Percentiles rank a stretch among this genome's conserved stretches.
Evolutionary conservation across 1,140 invertebrate species (phyloP).

Genomic region (Orius laevigatus): DNA sequence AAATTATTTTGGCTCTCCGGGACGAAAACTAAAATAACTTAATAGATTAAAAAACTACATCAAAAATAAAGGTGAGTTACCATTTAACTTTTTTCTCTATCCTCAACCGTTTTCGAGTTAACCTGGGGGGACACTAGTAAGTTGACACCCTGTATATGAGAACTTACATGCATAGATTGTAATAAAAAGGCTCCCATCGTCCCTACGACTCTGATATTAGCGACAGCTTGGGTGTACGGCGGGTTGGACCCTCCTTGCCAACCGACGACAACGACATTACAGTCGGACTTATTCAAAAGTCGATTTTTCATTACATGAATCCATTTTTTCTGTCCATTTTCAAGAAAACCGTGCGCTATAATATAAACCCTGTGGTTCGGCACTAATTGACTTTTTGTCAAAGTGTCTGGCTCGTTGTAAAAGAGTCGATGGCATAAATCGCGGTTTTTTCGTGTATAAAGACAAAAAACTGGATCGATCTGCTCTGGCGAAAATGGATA

Average conservation of each 20-base stretch:
- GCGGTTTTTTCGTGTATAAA: constrained; percentile 34
- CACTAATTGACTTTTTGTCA: constrained; percentile 39
- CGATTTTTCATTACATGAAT: constrained; percentile 41
- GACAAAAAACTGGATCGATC: constrained; percentile 23
- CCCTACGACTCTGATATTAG: constrained; percentile 74
- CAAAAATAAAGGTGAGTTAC: no score
- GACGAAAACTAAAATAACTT: no score
- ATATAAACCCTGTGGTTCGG: constrained; percentile 47
- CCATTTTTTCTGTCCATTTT: constrained; percentile 63
- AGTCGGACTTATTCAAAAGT: constrained; percentile 44
- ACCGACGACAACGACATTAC: constrained; percentile 63
- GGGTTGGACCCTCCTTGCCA: constrained; percentile 72
- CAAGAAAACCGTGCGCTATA: constrained; percentile 71
- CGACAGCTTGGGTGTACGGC: constrained; percentile 77
- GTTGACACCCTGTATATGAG: neutral
- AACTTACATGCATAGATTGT: constrained; percentile 31
- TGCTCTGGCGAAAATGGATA: constrained; percentile 47
- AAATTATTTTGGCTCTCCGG: no score
- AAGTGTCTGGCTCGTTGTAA: constrained; percentile 42
- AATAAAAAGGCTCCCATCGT: constrained; percentile 60
- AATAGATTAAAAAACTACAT: no score
- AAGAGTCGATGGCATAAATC: constrained; percentile 38
- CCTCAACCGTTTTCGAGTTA: no score
- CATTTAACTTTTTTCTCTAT: no score
- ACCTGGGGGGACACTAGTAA: no score